A percentile compares a stretch with the other conserved stretches of the same genome.
phyloP scores from a whole-genome alignment of 2,113 vertebrate genomes.

The Bubo bubo region DNA sequence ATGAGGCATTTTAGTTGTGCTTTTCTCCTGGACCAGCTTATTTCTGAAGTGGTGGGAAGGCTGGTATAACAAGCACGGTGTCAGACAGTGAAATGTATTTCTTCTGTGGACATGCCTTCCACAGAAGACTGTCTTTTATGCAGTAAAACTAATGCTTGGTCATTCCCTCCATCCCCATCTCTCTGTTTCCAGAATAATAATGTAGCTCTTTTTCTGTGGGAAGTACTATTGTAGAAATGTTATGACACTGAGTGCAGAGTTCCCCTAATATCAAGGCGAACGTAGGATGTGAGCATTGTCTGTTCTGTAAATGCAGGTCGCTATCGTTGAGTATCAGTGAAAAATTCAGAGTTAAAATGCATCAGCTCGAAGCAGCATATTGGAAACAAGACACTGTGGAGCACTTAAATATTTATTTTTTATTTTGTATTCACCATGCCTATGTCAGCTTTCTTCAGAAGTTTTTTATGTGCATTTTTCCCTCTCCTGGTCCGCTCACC shows the following conservation, averaged over 20 bases:
- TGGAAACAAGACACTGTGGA: background rate
- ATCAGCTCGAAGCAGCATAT: background rate
- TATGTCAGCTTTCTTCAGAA: background rate
- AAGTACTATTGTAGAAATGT: background rate
- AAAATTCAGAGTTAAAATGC: background rate
- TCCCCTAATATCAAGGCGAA: fast-evolving
- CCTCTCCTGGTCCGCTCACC: background rate
- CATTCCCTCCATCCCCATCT: background rate
- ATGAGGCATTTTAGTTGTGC: background rate
- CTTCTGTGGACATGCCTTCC: background rate
- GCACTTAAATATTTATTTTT: background rate
- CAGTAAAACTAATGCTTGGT: background rate
- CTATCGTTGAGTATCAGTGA: fast-evolving
- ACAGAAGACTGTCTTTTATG: background rate
- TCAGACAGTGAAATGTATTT: background rate
- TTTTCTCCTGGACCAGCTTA: background rate
- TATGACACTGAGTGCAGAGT: background rate
- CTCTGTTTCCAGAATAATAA: background rate
- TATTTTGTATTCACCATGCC: background rate
- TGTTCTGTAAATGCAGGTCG: background rate
- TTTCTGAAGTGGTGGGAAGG: background rate
- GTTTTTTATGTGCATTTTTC: background rate
- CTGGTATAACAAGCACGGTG: background rate
- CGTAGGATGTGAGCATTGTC: background rate
- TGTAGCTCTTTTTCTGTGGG: background rate